These are phyloP conservation scores for Hypanus sabinus DNA, from an alignment of 2,113 vertebrate species.

Conservation along the genomic window DNA sequence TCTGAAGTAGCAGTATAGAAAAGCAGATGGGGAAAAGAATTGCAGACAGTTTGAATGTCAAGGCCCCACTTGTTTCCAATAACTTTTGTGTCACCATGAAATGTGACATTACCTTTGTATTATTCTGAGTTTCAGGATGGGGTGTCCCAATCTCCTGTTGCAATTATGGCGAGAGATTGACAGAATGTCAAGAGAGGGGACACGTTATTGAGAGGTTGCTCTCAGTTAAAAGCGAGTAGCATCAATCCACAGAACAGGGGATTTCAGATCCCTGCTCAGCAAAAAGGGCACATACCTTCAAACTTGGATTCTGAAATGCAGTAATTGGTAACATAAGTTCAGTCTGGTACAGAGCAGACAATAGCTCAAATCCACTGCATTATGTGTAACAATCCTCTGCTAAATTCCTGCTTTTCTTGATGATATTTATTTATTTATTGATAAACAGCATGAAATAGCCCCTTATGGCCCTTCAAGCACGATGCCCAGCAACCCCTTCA, in stretches of 20 bases:
- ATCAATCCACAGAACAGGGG: neutral
- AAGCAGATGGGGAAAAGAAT: neutral
- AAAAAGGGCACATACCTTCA: neutral
- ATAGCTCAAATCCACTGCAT: neutral
- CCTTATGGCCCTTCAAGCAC: no score
- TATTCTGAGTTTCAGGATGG: neutral
- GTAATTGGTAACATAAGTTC: neutral
- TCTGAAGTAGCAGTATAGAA: neutral
- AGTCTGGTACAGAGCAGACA: neutral
- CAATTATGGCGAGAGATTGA: neutral
- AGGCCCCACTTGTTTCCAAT: neutral
- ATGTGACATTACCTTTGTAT: neutral
- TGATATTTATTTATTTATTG: no score
- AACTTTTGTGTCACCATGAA: neutral
- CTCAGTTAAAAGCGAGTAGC: neutral
- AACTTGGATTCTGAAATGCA: neutral
- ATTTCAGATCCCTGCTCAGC: neutral
- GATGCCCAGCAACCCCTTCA: no score
- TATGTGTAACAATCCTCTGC: neutral
- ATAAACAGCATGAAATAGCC: no score
- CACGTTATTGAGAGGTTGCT: neutral
- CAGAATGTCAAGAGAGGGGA: neutral
- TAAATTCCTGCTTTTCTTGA: no score
- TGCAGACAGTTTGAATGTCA: neutral
- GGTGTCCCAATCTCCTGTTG: neutral